These are phyloP conservation scores for Sesamia inferens DNA, from an alignment of 2,888 invertebrate species.

Conservation along the genomic window DNA sequence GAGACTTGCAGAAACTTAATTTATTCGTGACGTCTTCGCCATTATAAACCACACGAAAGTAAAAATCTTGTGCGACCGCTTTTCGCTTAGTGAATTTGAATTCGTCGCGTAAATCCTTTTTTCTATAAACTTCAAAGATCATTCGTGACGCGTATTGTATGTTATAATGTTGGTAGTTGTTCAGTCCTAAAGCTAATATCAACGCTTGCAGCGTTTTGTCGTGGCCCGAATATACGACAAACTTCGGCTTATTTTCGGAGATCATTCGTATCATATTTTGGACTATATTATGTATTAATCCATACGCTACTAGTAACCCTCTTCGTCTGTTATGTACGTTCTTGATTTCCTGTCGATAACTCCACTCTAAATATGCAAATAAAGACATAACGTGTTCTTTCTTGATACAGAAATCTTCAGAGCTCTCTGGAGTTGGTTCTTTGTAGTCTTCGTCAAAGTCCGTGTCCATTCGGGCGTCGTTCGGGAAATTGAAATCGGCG, in stretches of 20 bases:
- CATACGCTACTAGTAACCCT: conserved; percentile 94
- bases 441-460: conserved; percentile 87
- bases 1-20: conserved; percentile 93
- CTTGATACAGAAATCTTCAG: conserved; percentile 90
- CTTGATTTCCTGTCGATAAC: conserved; percentile 91
- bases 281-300: conserved; percentile 94
- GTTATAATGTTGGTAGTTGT: conserved; percentile 91
- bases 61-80: conserved; percentile 92
- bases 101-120: conserved; percentile 86
- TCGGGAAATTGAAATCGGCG: conserved; percentile 88
- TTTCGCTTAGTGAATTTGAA: conserved; percentile 89
- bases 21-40: conserved; percentile 96
- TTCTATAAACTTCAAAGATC: conserved; percentile 96
- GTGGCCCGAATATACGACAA: conserved; percentile 96
- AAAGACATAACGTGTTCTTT: conserved; percentile 94
- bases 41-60: conserved; percentile 95
- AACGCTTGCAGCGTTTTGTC: conserved; percentile 97
- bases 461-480: conserved; percentile 84
- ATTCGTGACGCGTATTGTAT: conserved; percentile 96
- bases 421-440: conserved; percentile 81
- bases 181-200: conserved; percentile 94
- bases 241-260: conserved; percentile 93
- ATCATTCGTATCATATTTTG: conserved; percentile 95
- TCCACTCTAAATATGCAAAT: conserved; percentile 96
- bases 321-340: conserved; percentile 91